Conservation (phyloP, 2,888 invertebrate genomes). For the Pristionchus japonicus region DNA sequence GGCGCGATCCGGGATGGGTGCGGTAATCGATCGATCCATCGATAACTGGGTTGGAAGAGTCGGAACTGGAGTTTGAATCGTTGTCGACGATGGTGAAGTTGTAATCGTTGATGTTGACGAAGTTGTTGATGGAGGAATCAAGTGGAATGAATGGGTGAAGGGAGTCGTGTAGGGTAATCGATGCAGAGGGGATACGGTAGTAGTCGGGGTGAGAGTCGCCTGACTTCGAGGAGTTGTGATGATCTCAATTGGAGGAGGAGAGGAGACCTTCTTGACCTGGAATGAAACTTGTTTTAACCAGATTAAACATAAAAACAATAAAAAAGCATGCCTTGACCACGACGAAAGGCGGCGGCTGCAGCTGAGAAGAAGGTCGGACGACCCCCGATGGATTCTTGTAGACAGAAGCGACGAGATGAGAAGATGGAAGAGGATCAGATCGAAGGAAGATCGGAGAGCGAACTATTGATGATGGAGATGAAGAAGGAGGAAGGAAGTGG, state of each 20-base stretch:
- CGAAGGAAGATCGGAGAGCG: background rate
- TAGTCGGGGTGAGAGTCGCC: background rate
- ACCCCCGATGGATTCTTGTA: conserved; percentile 34
- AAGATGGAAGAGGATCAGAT: conserved; percentile 4
- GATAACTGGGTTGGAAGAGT: background rate
- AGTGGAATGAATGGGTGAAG: background rate
- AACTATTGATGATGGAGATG: conserved; percentile 2
- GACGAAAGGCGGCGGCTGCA: conserved; percentile 22
- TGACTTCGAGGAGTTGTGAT: conserved; percentile 35
- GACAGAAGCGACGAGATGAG: conserved; percentile 6
- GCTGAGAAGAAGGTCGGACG: conserved; percentile 8
- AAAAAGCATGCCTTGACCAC: background rate
- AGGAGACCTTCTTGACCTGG: background rate
- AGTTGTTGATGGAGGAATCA: background rate
- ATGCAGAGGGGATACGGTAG: background rate
- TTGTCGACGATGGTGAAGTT: background rate
- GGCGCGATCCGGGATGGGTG: background rate
- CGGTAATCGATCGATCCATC: background rate
- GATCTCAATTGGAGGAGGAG: background rate
- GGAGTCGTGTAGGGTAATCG: background rate
- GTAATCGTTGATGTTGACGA: background rate
- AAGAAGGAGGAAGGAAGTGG: background rate
- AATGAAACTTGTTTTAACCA: background rate
- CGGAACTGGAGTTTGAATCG: too few relatives aligned
- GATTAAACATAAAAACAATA: background rate